Conservation (phyloP, 2,113 vertebrate species). For the Columbina picui region DNA sequence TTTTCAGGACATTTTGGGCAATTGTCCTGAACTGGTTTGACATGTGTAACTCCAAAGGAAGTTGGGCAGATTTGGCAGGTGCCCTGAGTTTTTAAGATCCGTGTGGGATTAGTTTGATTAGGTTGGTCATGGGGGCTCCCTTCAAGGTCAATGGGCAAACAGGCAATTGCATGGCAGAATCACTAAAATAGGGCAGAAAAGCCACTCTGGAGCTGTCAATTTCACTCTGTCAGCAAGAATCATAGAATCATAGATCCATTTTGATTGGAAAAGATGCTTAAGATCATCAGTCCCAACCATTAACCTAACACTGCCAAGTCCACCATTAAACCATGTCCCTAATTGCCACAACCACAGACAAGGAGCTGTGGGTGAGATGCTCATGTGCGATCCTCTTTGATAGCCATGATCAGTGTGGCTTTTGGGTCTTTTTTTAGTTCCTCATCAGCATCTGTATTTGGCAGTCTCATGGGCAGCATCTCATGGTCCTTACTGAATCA, state of each 20-base stretch:
- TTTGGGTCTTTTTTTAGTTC: not conserved
- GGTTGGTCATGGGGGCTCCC: not conserved
- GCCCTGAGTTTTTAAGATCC: not conserved
- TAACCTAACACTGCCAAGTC: too few species aligned
- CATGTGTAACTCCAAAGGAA: not conserved
- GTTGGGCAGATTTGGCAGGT: not conserved
- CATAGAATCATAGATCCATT: not conserved
- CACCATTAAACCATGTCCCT: too few species aligned
- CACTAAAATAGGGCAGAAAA: not conserved
- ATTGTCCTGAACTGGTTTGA: not conserved
- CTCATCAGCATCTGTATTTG: not conserved
- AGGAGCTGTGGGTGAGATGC: not conserved
- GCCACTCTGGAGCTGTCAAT: not conserved
- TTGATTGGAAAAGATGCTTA: too few species aligned
- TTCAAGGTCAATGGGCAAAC: not conserved
- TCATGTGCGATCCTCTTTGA: fast-evolving
- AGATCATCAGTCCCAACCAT: too few species aligned
- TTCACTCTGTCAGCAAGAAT: not conserved
- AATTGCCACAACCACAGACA: not conserved
- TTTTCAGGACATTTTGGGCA: not conserved
- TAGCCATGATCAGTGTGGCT: fast-evolving
- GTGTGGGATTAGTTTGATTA: not conserved
- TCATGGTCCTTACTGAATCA: fast-evolving
- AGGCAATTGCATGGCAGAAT: not conserved
- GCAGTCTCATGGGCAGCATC: not conserved